Evolutionary conservation across 2,888 invertebrate species (phyloP).

Genomic region (Stenotaenia linearis): DNA sequence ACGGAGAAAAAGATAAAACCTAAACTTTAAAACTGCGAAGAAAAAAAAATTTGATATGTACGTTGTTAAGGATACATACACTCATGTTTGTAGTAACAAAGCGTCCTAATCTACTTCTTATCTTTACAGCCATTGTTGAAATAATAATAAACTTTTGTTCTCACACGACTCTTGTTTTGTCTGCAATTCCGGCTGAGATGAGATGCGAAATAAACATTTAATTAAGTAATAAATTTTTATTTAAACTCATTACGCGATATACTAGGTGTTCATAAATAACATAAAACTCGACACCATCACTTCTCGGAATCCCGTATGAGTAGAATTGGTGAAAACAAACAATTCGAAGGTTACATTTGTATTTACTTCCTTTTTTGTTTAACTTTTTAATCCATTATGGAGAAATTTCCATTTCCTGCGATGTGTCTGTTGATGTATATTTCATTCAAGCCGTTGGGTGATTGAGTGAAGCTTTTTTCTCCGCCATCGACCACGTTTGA

Average conservation of each 20-base stretch:
- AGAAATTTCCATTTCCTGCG: background rate
- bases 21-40: background rate
- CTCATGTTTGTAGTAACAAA: no score
- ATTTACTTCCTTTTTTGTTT: background rate
- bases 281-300: no score
- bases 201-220: no score
- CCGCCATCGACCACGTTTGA: slow-evolving; percentile 19
- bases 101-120: background rate
- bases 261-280: no score
- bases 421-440: slow-evolving; percentile 14
- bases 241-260: no score
- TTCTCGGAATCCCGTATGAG: no score
- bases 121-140: background rate
- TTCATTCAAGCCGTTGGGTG: slow-evolving; percentile 17
- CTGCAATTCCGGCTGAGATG: no score
- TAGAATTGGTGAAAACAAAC: no score
- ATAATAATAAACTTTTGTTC: background rate
- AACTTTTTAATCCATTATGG: background rate
- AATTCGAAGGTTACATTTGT: no score
- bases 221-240: no score
- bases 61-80: no score
- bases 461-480: slow-evolving; percentile 19
- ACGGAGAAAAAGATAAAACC: no score
- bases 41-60: background rate
- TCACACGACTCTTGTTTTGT: background rate